Evolutionary conservation across 1,140 invertebrate species (phyloP).

Genomic region (Drosophila eugracilis): DNA sequence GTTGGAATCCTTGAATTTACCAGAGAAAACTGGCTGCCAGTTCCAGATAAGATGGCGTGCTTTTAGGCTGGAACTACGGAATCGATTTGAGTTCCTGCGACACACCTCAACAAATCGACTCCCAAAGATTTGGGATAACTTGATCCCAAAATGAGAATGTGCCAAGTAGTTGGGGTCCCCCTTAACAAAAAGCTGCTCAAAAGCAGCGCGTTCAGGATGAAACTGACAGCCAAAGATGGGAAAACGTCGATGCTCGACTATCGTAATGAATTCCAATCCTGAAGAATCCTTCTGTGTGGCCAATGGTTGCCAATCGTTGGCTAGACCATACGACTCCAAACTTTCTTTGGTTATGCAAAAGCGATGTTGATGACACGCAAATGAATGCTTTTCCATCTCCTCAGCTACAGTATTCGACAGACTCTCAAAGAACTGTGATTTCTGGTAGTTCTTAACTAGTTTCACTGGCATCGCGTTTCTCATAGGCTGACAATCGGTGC

Average conservation of each 20-base stretch:
- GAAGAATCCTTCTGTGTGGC: conserved; percentile 89
- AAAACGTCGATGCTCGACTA: conserved; percentile 88
- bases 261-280: conserved; percentile 88
- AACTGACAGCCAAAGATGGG: conserved; percentile 95
- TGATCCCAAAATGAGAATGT: conserved; percentile 85
- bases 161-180: conserved; percentile 84
- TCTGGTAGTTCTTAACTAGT: conserved; percentile 65
- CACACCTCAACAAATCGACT: conserved; percentile 92
- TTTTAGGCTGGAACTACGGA: conserved; percentile 85
- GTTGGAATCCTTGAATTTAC: conserved; percentile 39
- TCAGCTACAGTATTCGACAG: conserved; percentile 86
- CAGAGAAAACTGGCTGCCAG: conserved; percentile 86
- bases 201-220: conserved; percentile 95
- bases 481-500: conserved; percentile 50
- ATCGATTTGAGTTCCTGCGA: conserved; percentile 87
- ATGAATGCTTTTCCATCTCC: conserved; percentile 86
- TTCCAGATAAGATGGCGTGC: conserved; percentile 88
- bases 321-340: conserved; percentile 85
- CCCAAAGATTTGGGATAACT: conserved; percentile 90
- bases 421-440: conserved; percentile 86
- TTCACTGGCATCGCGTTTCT: conserved; percentile 38
- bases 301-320: conserved; percentile 88
- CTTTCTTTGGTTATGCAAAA: conserved; percentile 89
- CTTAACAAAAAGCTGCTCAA: conserved; percentile 91
- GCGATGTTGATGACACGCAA: conserved; percentile 91